Evolutionary conservation across 2,113 vertebrate species (phyloP).

Genomic region (Vombatus ursinus): DNA sequence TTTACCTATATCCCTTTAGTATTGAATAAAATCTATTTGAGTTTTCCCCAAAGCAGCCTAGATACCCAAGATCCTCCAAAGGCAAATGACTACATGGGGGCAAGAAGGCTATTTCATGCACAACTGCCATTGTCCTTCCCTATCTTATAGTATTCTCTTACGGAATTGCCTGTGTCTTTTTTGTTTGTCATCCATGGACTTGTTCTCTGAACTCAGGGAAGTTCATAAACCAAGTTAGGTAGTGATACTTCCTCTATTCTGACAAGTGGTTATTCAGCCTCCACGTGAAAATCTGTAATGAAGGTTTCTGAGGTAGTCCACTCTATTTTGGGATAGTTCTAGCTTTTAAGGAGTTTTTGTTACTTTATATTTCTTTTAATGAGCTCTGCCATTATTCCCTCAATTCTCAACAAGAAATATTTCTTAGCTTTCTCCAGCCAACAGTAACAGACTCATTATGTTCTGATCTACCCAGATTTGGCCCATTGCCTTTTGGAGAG

Average conservation of each 20-base stretch:
- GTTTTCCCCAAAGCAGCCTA: neutral
- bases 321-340: neutral
- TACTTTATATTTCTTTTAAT: neutral
- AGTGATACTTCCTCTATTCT: neutral
- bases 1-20: neutral
- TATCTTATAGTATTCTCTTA: neutral
- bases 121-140: neutral
- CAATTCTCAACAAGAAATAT: constrained; percentile 6
- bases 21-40: neutral
- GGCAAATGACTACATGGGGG: neutral
- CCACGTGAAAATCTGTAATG: neutral
- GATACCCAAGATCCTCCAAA: neutral
- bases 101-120: neutral
- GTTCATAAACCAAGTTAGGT: neutral
- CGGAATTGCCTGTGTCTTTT: neutral
- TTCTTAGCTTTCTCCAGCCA: constrained; percentile 3
- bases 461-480: constrained; percentile 32
- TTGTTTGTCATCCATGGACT: neutral
- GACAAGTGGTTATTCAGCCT: neutral
- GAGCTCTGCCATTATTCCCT: neutral
- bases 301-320: neutral
- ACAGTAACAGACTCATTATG: constrained; percentile 22
- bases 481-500: neutral
- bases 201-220: neutral
- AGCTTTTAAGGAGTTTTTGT: neutral